Evolutionary conservation across 2,888 invertebrate species (phyloP), one percentile per base, ranked within the genome.

Genomic region (Macrosoma leucophasiata): DNA sequence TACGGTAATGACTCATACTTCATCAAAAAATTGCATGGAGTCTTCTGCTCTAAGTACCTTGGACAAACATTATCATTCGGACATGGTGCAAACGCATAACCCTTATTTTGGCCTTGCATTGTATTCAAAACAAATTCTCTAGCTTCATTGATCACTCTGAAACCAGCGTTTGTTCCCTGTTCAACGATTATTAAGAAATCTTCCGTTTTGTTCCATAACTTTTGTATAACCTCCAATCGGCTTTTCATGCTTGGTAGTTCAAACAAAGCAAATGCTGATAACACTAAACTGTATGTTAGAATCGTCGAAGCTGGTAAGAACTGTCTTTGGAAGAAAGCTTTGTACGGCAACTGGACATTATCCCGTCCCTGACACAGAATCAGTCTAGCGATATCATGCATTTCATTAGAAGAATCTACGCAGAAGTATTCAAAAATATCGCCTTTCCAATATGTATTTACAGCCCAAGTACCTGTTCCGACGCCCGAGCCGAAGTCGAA

Each of bases 401-500:
- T 96, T 12, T 90, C 79, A 1, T 81, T 58, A 0, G 96, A 96
- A 4, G 88, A 76, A 58, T 98, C 98, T 0, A 97, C 92, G 61
- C 93, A 92, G 50, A 91, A 91, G 63, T 93, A 94, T 74, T 98
- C 97, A 54, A 86, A 88, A 15, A 97, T 85, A 11, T 87, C 67
- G 0, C 87, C 74, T 5, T 85, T 77, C 96, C 96, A 98, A 9
- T 87, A 79, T 3, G 79, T 66, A 52, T 90, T 89, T 0, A 91
- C 89, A 0, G 94, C 97, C 96, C 96, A 96, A 32, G 90, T 88
- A 0, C 90, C 93, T 0, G 94, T 92, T 0, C 96, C 97, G 3
- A 94, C 76, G 0, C 98, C 98, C 3, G 96, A 94, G 1, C 97
- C 98, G 69, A 94, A 96, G 76, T 98, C 97, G 50, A 97, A 92